phyloP scores from a whole-genome alignment of 2,113 vertebrate genomes.

The Pomatorhinus ruficollis region DNA sequence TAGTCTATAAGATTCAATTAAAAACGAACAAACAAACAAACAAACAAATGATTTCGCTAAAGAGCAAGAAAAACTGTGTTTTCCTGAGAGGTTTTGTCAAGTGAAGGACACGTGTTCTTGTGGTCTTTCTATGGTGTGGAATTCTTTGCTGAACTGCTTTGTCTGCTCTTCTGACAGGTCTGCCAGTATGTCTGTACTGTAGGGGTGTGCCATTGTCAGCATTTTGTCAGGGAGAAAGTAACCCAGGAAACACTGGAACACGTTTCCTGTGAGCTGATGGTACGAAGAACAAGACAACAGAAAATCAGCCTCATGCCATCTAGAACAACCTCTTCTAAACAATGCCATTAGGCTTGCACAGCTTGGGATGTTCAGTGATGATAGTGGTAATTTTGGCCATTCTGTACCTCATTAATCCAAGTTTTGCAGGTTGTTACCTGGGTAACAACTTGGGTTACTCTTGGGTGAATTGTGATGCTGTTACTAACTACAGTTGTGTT shows the following conservation, averaged over 20 bases:
- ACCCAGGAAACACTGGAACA: rapidly evolving
- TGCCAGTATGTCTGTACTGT: not conserved
- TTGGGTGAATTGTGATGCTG: not conserved
- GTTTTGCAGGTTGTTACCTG: not conserved
- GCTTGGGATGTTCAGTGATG: not conserved
- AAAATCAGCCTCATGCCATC: not conserved
- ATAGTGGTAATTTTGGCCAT: not conserved
- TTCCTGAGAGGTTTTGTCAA: not conserved
- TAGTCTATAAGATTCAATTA: not conserved
- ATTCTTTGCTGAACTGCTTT: not conserved
- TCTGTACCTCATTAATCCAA: not conserved
- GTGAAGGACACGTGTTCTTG: not conserved
- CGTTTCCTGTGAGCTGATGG: not conserved
- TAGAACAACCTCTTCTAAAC: not conserved
- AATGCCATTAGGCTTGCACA: rapidly evolving
- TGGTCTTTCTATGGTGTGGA: not conserved
- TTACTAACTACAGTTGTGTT: not conserved
- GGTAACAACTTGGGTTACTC: not conserved
- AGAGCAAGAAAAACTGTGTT: not conserved
- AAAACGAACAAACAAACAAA: too few relatives aligned
- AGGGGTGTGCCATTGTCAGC: not conserved
- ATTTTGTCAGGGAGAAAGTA: not conserved
- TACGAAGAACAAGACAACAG: not conserved
- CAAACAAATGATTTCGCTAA: not conserved
- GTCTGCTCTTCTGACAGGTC: not conserved